Conservation (phyloP, 2,888 invertebrate species). For the Drosophila kambysellisi region DNA sequence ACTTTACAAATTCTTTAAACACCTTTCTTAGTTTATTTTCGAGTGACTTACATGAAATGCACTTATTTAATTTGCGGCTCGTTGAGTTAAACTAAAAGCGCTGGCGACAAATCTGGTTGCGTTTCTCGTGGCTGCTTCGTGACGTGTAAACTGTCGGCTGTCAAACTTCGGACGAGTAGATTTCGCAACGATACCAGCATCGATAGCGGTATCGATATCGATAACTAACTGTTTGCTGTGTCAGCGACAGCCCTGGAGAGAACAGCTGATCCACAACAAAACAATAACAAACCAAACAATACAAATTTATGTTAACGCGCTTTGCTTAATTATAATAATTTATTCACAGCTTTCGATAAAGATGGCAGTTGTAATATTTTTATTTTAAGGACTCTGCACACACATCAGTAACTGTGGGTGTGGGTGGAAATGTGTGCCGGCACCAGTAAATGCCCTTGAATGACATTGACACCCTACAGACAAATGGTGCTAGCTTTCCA, state of each 20-base stretch:
- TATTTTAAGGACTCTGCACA: neutral
- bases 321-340: neutral
- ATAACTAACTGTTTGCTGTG: no score
- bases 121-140: slow-evolving; percentile 75
- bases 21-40: neutral
- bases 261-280: slow-evolving; percentile 51
- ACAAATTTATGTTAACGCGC: slow-evolving; percentile 29
- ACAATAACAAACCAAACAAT: slow-evolving; percentile 45
- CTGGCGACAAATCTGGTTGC: slow-evolving; percentile 37
- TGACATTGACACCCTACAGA: slow-evolving; percentile 73
- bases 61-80: slow-evolving; percentile 45
- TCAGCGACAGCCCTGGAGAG: slow-evolving; percentile 20
- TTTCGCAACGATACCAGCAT: slow-evolving; percentile 25
- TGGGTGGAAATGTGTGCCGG: slow-evolving; percentile 39
- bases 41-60: slow-evolving; percentile 62
- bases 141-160: slow-evolving; percentile 83
- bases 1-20: neutral
- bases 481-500: slow-evolving; percentile 1
- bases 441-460: slow-evolving; percentile 66
- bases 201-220: slow-evolving; percentile 23
- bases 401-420: neutral
- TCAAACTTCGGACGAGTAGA: slow-evolving; percentile 70
- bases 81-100: slow-evolving; percentile 50
- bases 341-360: neutral
- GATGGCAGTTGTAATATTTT: neutral